These are phyloP conservation scores for Pogona vitticeps DNA, from an alignment of 2,113 vertebrate species.

Conservation along the genomic window DNA sequence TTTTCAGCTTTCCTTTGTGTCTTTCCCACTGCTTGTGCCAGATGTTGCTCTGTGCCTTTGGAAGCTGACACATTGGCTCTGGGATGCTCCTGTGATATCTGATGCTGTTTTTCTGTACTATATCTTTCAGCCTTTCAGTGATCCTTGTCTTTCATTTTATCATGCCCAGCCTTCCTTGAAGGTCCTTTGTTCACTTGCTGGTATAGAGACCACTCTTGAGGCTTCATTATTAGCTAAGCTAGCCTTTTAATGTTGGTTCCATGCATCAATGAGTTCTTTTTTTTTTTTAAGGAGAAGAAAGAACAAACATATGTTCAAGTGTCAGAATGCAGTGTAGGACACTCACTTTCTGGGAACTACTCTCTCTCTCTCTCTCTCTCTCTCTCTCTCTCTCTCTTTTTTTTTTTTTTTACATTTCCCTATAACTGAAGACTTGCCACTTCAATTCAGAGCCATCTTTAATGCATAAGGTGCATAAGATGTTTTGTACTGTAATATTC, in stretches of 20 bases:
- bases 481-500: not conserved
- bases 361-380: not conserved
- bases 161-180: not conserved
- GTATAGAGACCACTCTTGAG: constrained; percentile 9
- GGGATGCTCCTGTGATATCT: constrained; percentile 41
- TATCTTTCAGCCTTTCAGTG: constrained; percentile 33
- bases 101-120: rapidly evolving
- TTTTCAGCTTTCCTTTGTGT: constrained; percentile 51
- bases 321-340: not conserved
- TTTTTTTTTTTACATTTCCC: not conserved
- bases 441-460: not conserved
- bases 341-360: not conserved
- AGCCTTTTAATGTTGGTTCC: constrained; percentile 3
- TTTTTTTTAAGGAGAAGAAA: constrained; percentile 12
- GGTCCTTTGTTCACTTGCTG: constrained; percentile 24
- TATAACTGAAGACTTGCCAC: not conserved
- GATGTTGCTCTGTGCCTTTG: constrained; percentile 46
- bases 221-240: constrained; percentile 29
- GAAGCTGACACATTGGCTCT: constrained; percentile 40
- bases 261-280: not conserved
- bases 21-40: not conserved
- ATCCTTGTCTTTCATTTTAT: constrained; percentile 42
- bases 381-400: not conserved
- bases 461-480: not conserved
- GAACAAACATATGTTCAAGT: not conserved